Evolutionary conservation across 2,888 invertebrate genomes (phyloP).

Genomic region (Sphinx pinastri): DNA sequence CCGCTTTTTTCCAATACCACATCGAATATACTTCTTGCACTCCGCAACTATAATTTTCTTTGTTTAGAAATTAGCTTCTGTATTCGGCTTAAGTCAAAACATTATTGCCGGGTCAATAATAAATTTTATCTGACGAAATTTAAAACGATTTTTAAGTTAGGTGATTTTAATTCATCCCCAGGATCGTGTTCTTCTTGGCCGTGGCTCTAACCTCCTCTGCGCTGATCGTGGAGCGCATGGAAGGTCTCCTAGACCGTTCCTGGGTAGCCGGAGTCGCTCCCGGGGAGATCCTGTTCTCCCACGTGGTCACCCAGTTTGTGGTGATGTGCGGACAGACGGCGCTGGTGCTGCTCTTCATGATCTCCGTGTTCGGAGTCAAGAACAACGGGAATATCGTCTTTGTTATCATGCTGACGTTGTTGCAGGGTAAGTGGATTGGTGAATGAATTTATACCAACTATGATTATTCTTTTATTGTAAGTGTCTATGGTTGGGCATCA

Average conservation of each 20-base stretch:
- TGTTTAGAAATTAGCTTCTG: no score
- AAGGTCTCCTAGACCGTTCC: slow-evolving; percentile 95
- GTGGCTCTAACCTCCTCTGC: slow-evolving; percentile 97
- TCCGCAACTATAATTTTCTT: no score
- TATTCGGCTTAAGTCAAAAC: no score
- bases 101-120: no score
- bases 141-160: no score
- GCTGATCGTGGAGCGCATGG: slow-evolving; percentile 94
- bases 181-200: slow-evolving; percentile 98
- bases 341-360: slow-evolving; percentile 95
- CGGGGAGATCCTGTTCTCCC: slow-evolving; percentile 95
- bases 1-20: no score
- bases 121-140: no score
- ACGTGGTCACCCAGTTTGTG: slow-evolving; percentile 96
- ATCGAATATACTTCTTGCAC: no score
- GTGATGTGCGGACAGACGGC: slow-evolving; percentile 98
- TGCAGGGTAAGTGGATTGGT: slow-evolving; percentile 86
- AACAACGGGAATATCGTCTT: slow-evolving; percentile 94
- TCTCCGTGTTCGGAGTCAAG: slow-evolving; percentile 94
- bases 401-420: slow-evolving; percentile 92
- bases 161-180: slow-evolving; percentile 59
- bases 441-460: slow-evolving; percentile 13
- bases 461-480: no score
- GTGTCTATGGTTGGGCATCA: no score
- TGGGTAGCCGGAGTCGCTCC: slow-evolving; percentile 97